Evolutionary conservation across 2,888 invertebrate genomes (phyloP).

Genomic region (Sphaerophoria rueppellii): DNA sequence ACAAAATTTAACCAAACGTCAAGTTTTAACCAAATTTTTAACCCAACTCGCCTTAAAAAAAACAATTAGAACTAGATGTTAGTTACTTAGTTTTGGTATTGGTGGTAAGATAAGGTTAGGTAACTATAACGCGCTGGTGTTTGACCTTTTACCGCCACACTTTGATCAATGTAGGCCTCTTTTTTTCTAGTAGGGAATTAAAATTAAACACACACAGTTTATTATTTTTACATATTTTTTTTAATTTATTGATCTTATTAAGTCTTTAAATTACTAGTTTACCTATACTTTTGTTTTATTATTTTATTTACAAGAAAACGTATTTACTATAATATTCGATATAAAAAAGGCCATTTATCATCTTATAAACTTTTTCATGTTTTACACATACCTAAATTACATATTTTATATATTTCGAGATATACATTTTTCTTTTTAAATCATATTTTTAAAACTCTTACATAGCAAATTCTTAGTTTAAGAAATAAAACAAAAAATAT

Average conservation of each 20-base stretch:
- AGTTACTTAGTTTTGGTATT: too few species aligned
- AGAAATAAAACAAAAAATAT: slow-evolving; percentile 14
- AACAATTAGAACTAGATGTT: too few species aligned
- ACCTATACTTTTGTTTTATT: background rate
- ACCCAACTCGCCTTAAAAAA: too few species aligned
- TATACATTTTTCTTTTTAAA: slow-evolving; percentile 2
- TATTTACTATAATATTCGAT: slow-evolving; percentile 68
- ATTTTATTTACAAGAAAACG: slow-evolving; percentile 69
- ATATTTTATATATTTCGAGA: slow-evolving; percentile 6
- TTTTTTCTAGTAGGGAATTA: too few species aligned
- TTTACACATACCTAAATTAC: slow-evolving; percentile 35
- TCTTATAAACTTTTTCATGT: slow-evolving; percentile 46
- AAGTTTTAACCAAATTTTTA: too few species aligned
- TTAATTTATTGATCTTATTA: slow-evolving; percentile 62
- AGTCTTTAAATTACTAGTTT: slow-evolving; percentile 64
- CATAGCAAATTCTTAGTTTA: background rate
- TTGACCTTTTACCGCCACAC: too few species aligned
- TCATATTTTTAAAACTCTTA: background rate
- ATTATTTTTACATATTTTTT: slow-evolving; percentile 33
- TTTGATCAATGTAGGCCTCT: too few species aligned
- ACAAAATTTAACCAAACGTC: too few species aligned
- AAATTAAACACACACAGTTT: background rate
- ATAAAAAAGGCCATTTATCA: slow-evolving; percentile 73
- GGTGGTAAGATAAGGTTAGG: too few species aligned
- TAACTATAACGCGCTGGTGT: too few species aligned